Base-by-base conservation (phyloP, 2,888 invertebrate species). In the Nemotelus nigrinus region DNA sequence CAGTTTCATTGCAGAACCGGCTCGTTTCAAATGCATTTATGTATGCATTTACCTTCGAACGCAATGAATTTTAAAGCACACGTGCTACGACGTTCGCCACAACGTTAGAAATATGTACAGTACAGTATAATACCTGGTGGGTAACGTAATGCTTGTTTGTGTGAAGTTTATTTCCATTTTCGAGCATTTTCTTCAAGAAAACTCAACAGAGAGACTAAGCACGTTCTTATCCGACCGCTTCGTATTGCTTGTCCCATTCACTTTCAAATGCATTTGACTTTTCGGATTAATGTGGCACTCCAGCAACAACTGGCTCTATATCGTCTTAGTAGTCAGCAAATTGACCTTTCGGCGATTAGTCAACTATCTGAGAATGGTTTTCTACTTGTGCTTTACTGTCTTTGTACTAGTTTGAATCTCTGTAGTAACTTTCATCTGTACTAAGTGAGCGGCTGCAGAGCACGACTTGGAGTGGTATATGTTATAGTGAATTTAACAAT, bases 191-290 rank as follows among this genome's bases (percentile, higher is more conserved):
- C 65, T 47, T 47, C 2, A 65, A 53, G 68, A 25, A 25, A 25
- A 25, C 25, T 25, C 25, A 25, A 25, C 25, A 25, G 25, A 25
- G 53, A 44, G 53, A 53, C 68, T 25, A 44, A 53, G 25, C 68
- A 53, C 6, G 68, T 53, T 68, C 68, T n/a, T 25, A 47, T 48
- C 45, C 50, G 44, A 68, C 39, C 68, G 41, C 53, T 50, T 50
- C 39, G 3, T 68, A 68, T 53, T 50, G n/a, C 48, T 53, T 68
- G 68, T 68, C 53, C 68, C 50, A 68, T 50, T 68, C 68, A 44
- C 68, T 68, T 68, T 68, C 50, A 53, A 68, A 68, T 68, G 48
- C 68, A 68, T 68, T 68, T 68, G 25, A 41, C 68, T 50, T 68
- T 50, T 68, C 68, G 68, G 68, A 68, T 68, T 68, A 68, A 68